Conservation (phyloP, 1,140 invertebrate genomes). For the Mactra quadrangularis region DNA sequence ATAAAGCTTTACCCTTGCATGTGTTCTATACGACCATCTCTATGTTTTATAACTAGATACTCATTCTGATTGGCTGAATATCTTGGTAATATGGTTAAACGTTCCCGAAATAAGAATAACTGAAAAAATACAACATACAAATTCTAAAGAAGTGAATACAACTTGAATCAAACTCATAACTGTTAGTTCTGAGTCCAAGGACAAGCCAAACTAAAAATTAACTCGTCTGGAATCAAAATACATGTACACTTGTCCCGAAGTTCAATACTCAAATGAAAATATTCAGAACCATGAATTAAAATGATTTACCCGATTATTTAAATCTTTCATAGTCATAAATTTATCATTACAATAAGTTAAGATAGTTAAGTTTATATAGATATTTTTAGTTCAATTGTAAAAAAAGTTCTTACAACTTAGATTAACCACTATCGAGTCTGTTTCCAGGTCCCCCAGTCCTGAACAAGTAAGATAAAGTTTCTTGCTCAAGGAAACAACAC, state of each 20-base stretch:
- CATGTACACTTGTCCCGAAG: neutral
- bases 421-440: no score
- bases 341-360: no score
- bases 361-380: no score
- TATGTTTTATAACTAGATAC: conserved; percentile 75
- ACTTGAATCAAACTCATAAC: neutral
- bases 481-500: no score
- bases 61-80: conserved; percentile 78
- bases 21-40: conserved; percentile 78
- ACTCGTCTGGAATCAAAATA: neutral
- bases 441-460: no score
- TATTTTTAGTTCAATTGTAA: no score
- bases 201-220: neutral
- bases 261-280: no score
- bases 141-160: neutral
- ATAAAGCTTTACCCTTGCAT: conserved; percentile 75
- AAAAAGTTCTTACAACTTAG: no score
- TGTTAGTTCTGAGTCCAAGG: neutral
- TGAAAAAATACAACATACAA: conserved; percentile 57
- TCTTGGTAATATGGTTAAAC: conserved; percentile 62
- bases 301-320: no score
- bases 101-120: conserved; percentile 79
- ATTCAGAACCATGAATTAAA: no score
- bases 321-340: no score
- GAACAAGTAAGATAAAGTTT: no score